These are phyloP conservation scores for Sericinus montela DNA, from an alignment of 2,888 invertebrate species.

Conservation along the genomic window DNA sequence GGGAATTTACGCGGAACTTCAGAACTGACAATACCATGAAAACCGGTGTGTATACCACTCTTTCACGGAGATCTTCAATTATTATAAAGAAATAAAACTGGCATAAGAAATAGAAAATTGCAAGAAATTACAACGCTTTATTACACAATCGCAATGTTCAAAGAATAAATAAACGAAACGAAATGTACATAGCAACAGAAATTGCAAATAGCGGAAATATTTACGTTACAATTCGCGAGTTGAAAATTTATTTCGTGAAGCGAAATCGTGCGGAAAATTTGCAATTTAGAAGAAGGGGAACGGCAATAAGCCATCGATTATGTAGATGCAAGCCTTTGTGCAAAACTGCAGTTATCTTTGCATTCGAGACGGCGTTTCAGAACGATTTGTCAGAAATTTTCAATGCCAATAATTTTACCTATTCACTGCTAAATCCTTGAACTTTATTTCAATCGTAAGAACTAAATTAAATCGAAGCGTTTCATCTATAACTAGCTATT, in stretches of 20 bases:
- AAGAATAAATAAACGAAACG: slow-evolving; percentile 38
- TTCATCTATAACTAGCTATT: too few species aligned
- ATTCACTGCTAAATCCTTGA: slow-evolving; percentile 37
- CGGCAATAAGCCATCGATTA: slow-evolving; percentile 77
- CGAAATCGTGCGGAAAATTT: slow-evolving; percentile 78
- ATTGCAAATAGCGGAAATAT: slow-evolving; percentile 55
- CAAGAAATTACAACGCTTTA: slow-evolving; percentile 5
- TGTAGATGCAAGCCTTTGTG: slow-evolving; percentile 75
- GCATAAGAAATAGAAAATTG: too few species aligned
- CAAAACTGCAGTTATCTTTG: slow-evolving; percentile 68
- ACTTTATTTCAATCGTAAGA: slow-evolving; percentile 14
- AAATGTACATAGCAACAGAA: slow-evolving; percentile 34
- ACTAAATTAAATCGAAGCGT: not conserved
- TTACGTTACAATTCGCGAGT: slow-evolving; percentile 59
- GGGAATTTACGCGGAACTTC: too few species aligned
- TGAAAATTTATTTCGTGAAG: slow-evolving; percentile 70
- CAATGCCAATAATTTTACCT: slow-evolving; percentile 42
- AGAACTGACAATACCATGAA: too few species aligned
- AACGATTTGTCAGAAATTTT: slow-evolving; percentile 68
- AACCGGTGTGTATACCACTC: too few species aligned
- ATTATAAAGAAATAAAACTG: too few species aligned
- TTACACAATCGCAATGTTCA: not conserved
- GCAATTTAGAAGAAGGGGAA: slow-evolving; percentile 78
- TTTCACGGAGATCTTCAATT: too few species aligned
- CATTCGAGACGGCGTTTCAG: slow-evolving; percentile 55